Percentiles rank a stretch among this genome's conserved stretches.
phyloP scores from a whole-genome alignment of 2,888 invertebrate genomes.

The Protula sp. region DNA sequence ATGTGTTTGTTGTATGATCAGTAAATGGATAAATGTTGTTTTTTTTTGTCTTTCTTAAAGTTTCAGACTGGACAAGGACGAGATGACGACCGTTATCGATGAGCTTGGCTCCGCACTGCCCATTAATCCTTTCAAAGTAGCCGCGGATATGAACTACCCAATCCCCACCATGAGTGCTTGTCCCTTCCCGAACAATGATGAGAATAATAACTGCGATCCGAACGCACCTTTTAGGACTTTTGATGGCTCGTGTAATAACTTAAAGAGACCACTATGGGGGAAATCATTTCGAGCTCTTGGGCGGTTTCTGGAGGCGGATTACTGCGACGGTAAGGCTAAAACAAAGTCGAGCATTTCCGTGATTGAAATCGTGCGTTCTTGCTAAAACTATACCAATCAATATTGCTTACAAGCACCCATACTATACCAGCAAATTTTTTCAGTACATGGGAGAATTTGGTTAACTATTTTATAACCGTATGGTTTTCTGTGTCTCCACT shows the following conservation, averaged over 20 bases:
- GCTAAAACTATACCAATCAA: too few species aligned
- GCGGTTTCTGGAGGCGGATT: slow-evolving; percentile 18
- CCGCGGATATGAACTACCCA: neutral
- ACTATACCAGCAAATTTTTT: too few species aligned
- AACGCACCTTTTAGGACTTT: slow-evolving; percentile 22
- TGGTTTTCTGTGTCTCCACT: too few species aligned
- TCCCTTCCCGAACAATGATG: slow-evolving; percentile 10
- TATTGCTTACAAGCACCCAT: too few species aligned
- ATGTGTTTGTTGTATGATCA: too few species aligned
- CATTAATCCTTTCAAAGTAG: neutral
- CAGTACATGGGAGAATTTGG: too few species aligned
- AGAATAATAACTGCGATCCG: slow-evolving; percentile 13
- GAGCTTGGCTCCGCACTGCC: neutral
- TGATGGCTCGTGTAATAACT: slow-evolving; percentile 32
- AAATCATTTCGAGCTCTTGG: slow-evolving; percentile 14
- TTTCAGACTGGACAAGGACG: neutral
- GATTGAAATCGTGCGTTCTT: too few species aligned
- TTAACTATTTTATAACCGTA: too few species aligned
- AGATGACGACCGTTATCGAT: neutral
- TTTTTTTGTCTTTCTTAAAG: too few species aligned
- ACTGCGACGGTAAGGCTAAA: slow-evolving; percentile 22
- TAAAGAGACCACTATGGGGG: slow-evolving; percentile 20
- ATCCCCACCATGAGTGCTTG: neutral
- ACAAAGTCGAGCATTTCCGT: too few species aligned
- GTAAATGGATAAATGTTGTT: too few species aligned